Base-by-base conservation (phyloP, 2,797 vertebrate genomes). In the Scarus forsteni region DNA sequence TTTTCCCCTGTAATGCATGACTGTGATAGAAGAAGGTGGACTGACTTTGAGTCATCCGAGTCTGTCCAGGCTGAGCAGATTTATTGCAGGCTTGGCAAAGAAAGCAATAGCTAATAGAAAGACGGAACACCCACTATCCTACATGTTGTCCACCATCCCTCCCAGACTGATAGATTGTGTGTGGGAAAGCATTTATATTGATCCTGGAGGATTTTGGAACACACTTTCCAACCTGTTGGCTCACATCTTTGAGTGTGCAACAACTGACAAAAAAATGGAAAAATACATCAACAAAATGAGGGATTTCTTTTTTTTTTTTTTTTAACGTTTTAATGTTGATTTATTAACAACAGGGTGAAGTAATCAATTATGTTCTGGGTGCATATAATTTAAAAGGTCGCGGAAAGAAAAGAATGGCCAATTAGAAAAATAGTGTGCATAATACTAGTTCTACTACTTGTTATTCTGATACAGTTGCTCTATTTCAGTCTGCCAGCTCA, bases 1-100 rank as follows among this genome's bases (percentile, higher is more conserved):
- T 68, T 75, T 67, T 62, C 54, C 56, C 68, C 56, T 60, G 73
- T 73, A 76, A 79, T 84, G 72, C 70, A 80, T 73, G 60, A 16
- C 56, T 56, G 39, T 69, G 72, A 78, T 73, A 59, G 65, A 68
- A 83, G 71, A 55, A 60, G 61, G 65, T 53, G 62, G 58, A 75
- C 64, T 55, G 72, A 57, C 48, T 44, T 49, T 54, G 75, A 81
- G 45, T 77, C 77, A 70, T 71, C 62, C 51, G 48, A 49, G 66
- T 73, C 43, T 52, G 71, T 72, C 58, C 62, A 34, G 1, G 55
- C 49, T 43, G 39, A 75, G 60, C 55, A 75, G 77, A 85, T 86
- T 83, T 77, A 81, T 80, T 57, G 62, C 59, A 12, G 35, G 34
- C 58, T 70, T 73, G 54, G 56, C 59, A 72, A 58, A 49, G 15